These are phyloP conservation scores for Numenius arquata DNA, from an alignment of 2,113 vertebrate genomes.

Conservation along the genomic window DNA sequence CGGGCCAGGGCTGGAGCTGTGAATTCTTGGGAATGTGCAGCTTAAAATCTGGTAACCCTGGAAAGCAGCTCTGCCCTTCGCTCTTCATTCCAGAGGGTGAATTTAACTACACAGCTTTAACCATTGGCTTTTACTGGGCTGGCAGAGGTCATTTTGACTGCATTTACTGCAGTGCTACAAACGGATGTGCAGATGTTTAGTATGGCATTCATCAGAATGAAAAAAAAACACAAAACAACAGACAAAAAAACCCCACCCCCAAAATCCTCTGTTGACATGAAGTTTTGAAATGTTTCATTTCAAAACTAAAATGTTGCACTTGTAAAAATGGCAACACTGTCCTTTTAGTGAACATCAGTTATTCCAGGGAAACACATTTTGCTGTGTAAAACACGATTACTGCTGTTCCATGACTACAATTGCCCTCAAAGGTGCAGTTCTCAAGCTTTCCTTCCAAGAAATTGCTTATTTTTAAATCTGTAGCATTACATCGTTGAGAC, in stretches of 20 bases:
- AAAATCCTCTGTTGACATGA: background rate
- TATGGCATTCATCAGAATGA: background rate
- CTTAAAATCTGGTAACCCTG: background rate
- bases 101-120: background rate
- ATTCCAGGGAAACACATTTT: background rate
- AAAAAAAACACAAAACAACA: too few species aligned
- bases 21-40: background rate
- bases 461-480: constrained; percentile 39
- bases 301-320: background rate
- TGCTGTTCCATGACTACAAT: background rate
- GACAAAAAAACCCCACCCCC: background rate
- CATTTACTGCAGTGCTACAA: background rate
- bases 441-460: constrained; percentile 39
- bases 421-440: background rate
- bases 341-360: background rate
- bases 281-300: background rate
- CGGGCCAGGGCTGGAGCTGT: background rate
- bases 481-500: constrained; percentile 11
- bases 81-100: background rate
- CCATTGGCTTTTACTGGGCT: background rate
- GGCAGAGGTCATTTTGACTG: background rate
- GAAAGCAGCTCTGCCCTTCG: background rate
- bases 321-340: background rate
- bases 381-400: background rate
- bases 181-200: background rate